Base-by-base conservation (phyloP, 1,140 invertebrate genomes). In the Heliothis virescens region DNA sequence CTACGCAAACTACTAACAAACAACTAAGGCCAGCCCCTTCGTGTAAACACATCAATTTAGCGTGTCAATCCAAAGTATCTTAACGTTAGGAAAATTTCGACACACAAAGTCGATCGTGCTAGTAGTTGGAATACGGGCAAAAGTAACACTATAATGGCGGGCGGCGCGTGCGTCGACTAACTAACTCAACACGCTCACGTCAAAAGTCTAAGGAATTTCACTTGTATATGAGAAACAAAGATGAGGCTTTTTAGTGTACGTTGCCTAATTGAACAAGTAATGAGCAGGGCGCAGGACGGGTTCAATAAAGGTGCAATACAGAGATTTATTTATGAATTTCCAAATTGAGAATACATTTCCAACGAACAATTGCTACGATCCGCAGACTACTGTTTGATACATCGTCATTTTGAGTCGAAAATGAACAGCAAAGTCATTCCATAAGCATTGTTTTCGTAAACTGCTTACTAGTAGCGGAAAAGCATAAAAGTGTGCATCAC, bases 131-230 rank as follows among this genome's bases (percentile, higher is more conserved):
- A 83, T 41, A 83, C 83, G 69, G 48, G 52, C 60, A 26, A 57
- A 74, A 79, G 63, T 78, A 52, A 34, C 74, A 48, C 48, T 65
- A 50, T 29, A 53, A 76, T 62, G 59, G 59, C 77, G 47, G 57
- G 48, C 67, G 82, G 82, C 87, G 87, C 85, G 86, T 88, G 88
- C 86, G 80, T 47, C 29, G 57, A 79, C 85, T 88, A 89, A 89
- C 81, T 86, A 84, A 83, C 79, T 57, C 75, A 59, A 83, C 87
- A 89, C 86, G 86, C 85, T 84, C 78, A 83, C 85, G 82, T 86
- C 87, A 87, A 89, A 86, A 80, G 78, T 69, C 83, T 59, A 80
- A 82, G 89, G 89, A 92, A 92, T 92, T 92, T 90, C 89, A 90
- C 88, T 87, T 75, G 85, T 85, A 87, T 83, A 87, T 81, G 87